Percentiles rank a stretch among this genome's conserved stretches.
Conservation (phyloP, 2,113 vertebrate genomes). For the Mormoops blainvillei region DNA sequence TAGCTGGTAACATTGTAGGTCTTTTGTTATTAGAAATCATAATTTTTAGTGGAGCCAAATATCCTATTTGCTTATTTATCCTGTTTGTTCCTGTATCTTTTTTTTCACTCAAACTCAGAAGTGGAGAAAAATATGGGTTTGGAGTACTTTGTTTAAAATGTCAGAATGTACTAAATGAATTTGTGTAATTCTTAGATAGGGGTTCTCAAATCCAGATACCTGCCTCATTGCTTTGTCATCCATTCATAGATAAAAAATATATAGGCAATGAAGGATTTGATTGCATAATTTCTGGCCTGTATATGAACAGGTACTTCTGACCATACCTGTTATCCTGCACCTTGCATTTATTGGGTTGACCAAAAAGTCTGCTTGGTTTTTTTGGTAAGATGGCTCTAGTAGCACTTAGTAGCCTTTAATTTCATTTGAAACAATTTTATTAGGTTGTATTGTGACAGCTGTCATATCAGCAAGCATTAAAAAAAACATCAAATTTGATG, state of each 20-base stretch:
- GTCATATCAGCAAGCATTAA: too few relatives aligned
- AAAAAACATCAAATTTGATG: too few relatives aligned
- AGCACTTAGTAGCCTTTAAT: too few relatives aligned
- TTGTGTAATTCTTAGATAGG: background rate
- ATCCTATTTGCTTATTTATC: background rate
- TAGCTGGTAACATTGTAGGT: background rate
- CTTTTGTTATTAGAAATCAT: slow-evolving; percentile 10
- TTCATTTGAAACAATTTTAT: too few relatives aligned
- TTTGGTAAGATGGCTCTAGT: too few relatives aligned
- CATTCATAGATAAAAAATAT: background rate
- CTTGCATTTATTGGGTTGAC: background rate
- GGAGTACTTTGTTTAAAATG: slow-evolving; percentile 2
- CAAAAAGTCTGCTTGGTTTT: too few relatives aligned
- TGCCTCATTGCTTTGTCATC: background rate
- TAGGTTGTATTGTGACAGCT: too few relatives aligned
- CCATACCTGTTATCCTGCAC: background rate
- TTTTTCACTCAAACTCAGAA: background rate
- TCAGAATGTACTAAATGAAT: background rate
- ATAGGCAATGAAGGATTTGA: background rate
- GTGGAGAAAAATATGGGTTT: background rate
- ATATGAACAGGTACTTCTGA: background rate
- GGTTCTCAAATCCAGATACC: background rate
- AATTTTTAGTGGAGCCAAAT: background rate
- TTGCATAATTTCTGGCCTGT: background rate
- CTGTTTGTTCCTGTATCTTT: background rate